Base-by-base conservation (phyloP, 2,797 vertebrate species). In the Sebastes cheni region DNA sequence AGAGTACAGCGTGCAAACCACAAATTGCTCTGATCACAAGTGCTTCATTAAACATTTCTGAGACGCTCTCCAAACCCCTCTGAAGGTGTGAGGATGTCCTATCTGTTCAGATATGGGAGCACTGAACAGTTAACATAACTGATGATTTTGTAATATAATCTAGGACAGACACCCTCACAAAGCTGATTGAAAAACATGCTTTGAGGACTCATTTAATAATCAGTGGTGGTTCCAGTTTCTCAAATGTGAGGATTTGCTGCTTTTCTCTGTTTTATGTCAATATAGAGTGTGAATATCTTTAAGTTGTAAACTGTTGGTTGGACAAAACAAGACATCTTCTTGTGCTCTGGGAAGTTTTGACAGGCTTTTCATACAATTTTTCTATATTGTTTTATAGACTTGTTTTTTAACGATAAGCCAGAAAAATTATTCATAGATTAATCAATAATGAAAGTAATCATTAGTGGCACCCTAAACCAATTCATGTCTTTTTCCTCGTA, bases 201-300 rank as follows among this genome's bases (percentile, higher is more conserved):
- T 39, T 39, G 39, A 39, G 13, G 36, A 39, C 0, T 46, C 6
- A 16, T 46, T 46, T 52, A 52, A 52, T 52, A 52, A 52, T 20
- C 1, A 36, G 30, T 1, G 30, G 30, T 30, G 30, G 0, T 2
- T 30, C 29, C 29, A 14, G 46, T 0, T 50, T 50, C 46, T n/a
- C 46, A 8, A 20, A 20, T 52, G 18, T 52, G 46, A 52, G 18
- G 18, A 52, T 52, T 52, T 52, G 16, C 46, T 50, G 14, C 46
- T 0, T 50, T 50, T 52, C 6, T 46, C 3, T 52, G 46, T 52
- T 52, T 9, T 8, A 52, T n/a, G 46, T 52, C 4, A 0, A 0
- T 52, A 52, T 1, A 46, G 0, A 46, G 0, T 39, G 42, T 16
- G 16, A 46, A 46, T 0, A 46, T 46, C 0, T 46, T 46, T 46